Evolutionary conservation across 1,140 invertebrate species (phyloP).

Genomic region (Hyles euphorbiae): DNA sequence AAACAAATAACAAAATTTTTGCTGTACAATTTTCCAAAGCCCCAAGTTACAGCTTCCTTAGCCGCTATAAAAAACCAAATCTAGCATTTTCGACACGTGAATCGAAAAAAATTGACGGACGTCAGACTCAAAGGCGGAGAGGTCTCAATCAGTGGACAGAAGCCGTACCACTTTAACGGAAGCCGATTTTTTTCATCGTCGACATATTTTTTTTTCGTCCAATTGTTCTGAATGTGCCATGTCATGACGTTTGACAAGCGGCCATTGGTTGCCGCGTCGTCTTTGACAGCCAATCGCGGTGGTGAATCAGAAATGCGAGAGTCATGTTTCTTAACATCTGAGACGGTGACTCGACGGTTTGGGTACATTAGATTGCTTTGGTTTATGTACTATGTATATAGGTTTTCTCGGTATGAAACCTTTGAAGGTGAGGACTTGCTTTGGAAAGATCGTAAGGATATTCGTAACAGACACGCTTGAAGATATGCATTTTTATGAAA

Average conservation of each 20-base stretch:
- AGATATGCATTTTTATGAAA: too few species aligned
- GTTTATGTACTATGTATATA: too few species aligned
- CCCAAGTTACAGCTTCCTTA: too few species aligned
- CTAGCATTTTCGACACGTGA: too few species aligned
- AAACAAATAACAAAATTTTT: too few species aligned
- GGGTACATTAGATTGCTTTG: too few species aligned
- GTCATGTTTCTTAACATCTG: constrained; percentile 60
- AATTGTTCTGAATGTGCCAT: constrained; percentile 51
- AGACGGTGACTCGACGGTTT: constrained; percentile 36
- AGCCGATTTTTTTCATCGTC: constrained; percentile 39
- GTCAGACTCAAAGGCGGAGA: constrained; percentile 27
- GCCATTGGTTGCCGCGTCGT: constrained; percentile 46
- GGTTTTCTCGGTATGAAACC: too few species aligned
- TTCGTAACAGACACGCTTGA: too few species aligned
- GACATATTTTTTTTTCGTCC: constrained; percentile 38
- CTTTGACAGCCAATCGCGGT: constrained; percentile 62
- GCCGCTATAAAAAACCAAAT: too few species aligned
- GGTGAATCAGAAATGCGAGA: constrained; percentile 50
- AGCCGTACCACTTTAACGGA: constrained; percentile 59
- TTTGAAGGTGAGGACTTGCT: too few species aligned
- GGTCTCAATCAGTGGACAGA: constrained; percentile 31
- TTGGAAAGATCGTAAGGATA: too few species aligned
- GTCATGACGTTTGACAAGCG: constrained; percentile 62
- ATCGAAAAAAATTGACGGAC: constrained; percentile 7
- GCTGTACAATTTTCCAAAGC: too few species aligned